phyloP scores from a whole-genome alignment of 2,797 vertebrate genomes.

The Tachyglossus aculeatus region DNA sequence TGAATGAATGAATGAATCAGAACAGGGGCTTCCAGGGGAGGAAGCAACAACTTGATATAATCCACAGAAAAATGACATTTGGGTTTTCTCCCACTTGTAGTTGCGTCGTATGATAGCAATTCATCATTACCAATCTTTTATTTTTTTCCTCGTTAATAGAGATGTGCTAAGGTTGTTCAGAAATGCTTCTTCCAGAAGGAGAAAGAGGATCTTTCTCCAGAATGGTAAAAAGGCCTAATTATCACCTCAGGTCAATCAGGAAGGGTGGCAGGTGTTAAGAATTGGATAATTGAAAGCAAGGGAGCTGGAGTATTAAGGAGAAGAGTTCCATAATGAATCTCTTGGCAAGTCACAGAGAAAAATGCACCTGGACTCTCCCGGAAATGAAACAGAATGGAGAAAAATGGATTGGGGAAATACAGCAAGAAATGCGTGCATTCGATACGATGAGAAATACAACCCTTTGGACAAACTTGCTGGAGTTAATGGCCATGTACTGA shows the following conservation, averaged over 20 bases:
- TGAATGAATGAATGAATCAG: too few relatives aligned
- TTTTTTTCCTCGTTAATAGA: conserved; percentile 3
- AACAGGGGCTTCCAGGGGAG: too few relatives aligned
- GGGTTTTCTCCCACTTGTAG: neutral
- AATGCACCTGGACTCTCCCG: conserved; percentile 40
- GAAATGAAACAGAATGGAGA: conserved; percentile 51
- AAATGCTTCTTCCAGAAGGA: neutral
- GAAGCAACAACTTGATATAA: too few relatives aligned
- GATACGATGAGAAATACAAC: conserved; percentile 59
- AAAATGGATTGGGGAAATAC: conserved; percentile 45
- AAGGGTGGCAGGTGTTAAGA: neutral
- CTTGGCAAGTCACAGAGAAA: conserved; percentile 30
- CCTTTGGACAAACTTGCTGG: conserved; percentile 24
- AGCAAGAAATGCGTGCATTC: conserved; percentile 30
- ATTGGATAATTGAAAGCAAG: conserved; percentile 15
- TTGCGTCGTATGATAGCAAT: neutral
- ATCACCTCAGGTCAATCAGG: neutral
- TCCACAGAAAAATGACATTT: neutral
- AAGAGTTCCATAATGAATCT: conserved; percentile 28
- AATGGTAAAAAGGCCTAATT: conserved; percentile 16
- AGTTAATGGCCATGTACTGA: conserved; percentile 34
- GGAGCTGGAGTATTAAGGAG: neutral
- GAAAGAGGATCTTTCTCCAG: neutral
- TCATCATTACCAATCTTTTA: neutral
- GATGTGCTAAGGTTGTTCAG: neutral